A percentile compares a stretch with the other conserved stretches of the same genome.
Conservation (phyloP, 2,113 vertebrate species). For the Machaerirhynchus nigripectus region DNA sequence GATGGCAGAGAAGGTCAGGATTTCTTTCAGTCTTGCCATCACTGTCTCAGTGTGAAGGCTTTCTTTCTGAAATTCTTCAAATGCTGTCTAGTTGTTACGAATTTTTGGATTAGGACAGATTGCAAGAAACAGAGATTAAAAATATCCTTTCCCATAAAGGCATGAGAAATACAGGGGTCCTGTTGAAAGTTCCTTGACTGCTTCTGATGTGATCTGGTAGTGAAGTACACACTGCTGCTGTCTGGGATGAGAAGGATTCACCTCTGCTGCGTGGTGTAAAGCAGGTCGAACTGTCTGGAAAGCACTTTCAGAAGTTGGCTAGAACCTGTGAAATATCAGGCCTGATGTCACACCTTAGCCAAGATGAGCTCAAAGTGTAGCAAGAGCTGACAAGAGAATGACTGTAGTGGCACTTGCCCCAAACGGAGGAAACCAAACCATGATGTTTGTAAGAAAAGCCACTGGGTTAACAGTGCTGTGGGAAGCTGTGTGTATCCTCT, state of each 20-base stretch:
- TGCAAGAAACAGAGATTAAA: not conserved
- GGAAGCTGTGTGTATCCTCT: not conserved
- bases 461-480: rapidly evolving
- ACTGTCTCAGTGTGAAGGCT: not conserved
- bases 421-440: not conserved
- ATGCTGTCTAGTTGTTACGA: not conserved
- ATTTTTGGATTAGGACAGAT: not conserved
- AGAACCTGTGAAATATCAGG: not conserved
- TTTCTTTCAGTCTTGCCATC: not conserved
- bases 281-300: not conserved
- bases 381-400: not conserved
- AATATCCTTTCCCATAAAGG: not conserved
- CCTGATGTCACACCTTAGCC: not conserved
- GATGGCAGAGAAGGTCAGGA: not conserved
- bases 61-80: not conserved
- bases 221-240: not conserved
- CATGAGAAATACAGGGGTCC: not conserved
- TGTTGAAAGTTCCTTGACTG: not conserved
- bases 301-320: not conserved
- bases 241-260: not conserved
- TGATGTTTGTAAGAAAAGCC: not conserved
- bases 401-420: not conserved
- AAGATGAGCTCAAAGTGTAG: not conserved
- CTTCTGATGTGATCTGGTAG: not conserved
- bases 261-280: not conserved